Evolutionary conservation across 2,888 invertebrate genomes (phyloP).

Genomic region (Ormyrus rosae): DNA sequence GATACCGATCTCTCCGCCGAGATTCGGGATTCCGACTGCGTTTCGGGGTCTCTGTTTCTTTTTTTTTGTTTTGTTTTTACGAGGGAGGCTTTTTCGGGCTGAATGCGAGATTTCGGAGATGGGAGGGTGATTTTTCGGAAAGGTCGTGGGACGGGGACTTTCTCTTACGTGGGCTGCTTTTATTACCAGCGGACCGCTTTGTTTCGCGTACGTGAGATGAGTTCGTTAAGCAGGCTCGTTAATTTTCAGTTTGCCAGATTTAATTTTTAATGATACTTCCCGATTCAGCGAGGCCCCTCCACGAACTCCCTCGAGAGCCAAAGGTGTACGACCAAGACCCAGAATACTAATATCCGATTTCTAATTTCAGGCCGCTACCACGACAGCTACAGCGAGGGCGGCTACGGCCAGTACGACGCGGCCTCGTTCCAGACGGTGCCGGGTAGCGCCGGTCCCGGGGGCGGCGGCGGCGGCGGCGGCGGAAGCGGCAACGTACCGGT

Average conservation of each 20-base stretch:
- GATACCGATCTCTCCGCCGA: slow-evolving; percentile 22
- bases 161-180: too few species aligned
- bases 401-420: slow-evolving; percentile 81
- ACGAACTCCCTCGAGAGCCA: too few species aligned
- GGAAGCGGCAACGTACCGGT: slow-evolving; percentile 77
- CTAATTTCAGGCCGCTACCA: slow-evolving; percentile 70
- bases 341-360: not conserved
- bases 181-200: too few species aligned
- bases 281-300: too few species aligned
- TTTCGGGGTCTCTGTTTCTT: not conserved
- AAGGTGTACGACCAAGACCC: too few species aligned
- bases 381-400: slow-evolving; percentile 77
- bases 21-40: not conserved
- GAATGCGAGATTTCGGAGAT: not conserved
- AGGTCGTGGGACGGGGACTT: not conserved
- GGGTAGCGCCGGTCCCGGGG: slow-evolving; percentile 76
- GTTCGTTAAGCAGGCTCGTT: too few species aligned
- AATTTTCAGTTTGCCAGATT: too few species aligned
- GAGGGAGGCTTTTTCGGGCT: not conserved
- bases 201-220: too few species aligned
- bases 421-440: slow-evolving; percentile 87
- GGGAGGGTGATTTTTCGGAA: not conserved
- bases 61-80: not conserved
- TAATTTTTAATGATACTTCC: too few species aligned
- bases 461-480: slow-evolving; percentile 78